Evolutionary conservation across 2,888 invertebrate genomes (phyloP).

Genomic region (Brachypalpus laphriformis): DNA sequence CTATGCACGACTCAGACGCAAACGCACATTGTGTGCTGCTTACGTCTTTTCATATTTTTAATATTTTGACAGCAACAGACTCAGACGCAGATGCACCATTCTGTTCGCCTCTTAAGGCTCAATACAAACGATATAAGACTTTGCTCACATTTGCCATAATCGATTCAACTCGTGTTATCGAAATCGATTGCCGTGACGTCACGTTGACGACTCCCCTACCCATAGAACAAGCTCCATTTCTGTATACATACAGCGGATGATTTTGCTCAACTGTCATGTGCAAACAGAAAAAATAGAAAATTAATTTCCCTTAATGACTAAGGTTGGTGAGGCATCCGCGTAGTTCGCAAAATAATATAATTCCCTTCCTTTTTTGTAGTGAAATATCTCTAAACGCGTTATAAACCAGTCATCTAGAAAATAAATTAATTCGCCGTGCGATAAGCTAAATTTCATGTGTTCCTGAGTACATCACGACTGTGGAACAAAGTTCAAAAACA

Average conservation of each 20-base stretch:
- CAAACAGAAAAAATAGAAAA: not conserved
- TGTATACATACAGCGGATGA: no score
- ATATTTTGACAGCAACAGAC: no score
- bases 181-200: not conserved
- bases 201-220: not conserved
- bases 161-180: no score
- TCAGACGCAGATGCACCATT: no score
- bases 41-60: no score
- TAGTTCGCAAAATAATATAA: constrained; percentile 1
- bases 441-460: constrained; percentile 7
- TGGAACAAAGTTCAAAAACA: constrained; percentile 47
- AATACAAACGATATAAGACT: no score
- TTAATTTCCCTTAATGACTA: constrained; percentile 8
- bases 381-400: not conserved
- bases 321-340: not conserved
- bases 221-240: not conserved
- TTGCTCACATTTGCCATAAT: no score
- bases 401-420: not conserved
- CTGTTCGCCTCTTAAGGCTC: no score
- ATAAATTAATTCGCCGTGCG: not conserved
- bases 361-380: not conserved
- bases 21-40: no score
- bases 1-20: no score
- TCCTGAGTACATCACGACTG: not conserved
- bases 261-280: not conserved